These are phyloP conservation scores for Zoanthus solanderi DNA, from an alignment of 92 coral and sea anemone species.

Conservation along the genomic window DNA sequence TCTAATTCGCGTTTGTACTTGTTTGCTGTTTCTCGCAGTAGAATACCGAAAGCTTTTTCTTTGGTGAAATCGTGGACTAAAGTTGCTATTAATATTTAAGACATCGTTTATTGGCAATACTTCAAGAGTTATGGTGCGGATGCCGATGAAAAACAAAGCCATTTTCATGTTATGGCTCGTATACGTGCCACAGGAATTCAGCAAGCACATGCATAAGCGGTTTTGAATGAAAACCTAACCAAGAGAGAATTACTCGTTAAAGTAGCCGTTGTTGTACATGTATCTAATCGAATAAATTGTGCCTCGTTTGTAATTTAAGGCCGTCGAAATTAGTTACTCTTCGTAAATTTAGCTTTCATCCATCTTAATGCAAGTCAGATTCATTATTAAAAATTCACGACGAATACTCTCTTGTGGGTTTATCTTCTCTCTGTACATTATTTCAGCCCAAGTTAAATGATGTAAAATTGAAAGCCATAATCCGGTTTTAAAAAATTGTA, in stretches of 20 bases:
- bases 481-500: not conserved
- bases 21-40: not conserved
- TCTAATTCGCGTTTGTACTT: not conserved
- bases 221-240: not conserved
- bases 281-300: constrained; percentile 14
- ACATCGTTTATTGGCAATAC: constrained; percentile 39
- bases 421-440: not conserved
- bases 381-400: constrained; percentile 39
- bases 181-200: constrained; percentile 38
- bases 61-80: constrained; percentile 7
- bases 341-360: not conserved
- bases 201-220: constrained; percentile 35
- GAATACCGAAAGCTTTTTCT: not conserved
- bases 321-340: constrained; percentile 11
- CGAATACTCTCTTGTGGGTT: constrained; percentile 30
- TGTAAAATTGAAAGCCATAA: not conserved
- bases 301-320: not conserved
- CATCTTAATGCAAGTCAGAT: not conserved
- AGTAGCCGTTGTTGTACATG: not conserved
- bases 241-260: not conserved
- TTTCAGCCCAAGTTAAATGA: not conserved
- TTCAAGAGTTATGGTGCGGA: constrained; percentile 23
- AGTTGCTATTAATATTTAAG: constrained; percentile 40
- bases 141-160: not conserved
- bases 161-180: constrained; percentile 46